phyloP scores from a whole-genome alignment of 2,797 vertebrate species.

The Rhinoraja longicauda region DNA sequence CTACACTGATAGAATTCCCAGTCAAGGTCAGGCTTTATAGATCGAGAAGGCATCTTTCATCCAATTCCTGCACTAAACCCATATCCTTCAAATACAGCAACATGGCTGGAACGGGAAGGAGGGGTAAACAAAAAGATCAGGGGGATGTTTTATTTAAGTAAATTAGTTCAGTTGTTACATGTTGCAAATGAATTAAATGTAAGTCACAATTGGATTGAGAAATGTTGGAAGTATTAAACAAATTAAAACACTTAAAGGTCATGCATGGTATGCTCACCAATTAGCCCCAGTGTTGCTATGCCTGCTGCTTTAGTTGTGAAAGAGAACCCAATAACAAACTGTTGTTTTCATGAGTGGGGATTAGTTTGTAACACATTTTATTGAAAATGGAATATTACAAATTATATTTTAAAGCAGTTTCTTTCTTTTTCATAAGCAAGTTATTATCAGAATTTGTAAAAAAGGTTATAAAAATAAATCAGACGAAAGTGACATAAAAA shows the following conservation, averaged over 20 bases:
- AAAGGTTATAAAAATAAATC: slow-evolving; percentile 21
- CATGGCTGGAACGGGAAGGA: neutral
- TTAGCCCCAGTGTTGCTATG: neutral
- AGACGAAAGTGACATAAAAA: neutral
- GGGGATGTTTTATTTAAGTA: neutral
- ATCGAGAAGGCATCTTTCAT: neutral
- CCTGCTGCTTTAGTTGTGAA: neutral
- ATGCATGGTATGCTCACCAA: neutral
- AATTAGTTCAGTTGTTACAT: neutral
- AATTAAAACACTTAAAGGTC: neutral
- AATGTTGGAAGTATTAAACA: neutral
- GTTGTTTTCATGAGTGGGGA: neutral
- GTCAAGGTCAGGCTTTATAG: neutral
- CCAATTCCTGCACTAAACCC: no score
- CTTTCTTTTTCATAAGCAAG: neutral
- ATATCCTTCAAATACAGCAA: neutral
- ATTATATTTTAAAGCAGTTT: neutral
- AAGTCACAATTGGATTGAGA: neutral
- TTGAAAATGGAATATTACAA: neutral
- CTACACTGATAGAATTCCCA: neutral
- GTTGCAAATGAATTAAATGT: neutral
- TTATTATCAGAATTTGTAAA: neutral
- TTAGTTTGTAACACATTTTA: neutral
- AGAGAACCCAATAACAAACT: neutral
- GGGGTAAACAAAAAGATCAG: neutral